These are phyloP conservation scores for Trematomus loennbergii DNA, from an alignment of 2,113 vertebrate genomes.

Conservation along the genomic window DNA sequence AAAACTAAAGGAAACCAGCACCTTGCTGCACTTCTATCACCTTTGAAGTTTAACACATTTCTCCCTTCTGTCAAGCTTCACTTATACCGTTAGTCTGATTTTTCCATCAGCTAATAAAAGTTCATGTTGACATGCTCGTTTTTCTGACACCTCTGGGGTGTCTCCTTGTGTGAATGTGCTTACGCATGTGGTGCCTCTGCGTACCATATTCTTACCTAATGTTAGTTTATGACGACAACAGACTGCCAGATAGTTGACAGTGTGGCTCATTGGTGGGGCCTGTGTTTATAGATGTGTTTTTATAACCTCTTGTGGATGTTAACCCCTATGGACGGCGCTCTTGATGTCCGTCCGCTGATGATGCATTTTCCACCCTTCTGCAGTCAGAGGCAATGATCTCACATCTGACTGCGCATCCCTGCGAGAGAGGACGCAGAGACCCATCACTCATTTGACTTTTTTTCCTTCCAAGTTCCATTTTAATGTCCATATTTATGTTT, in stretches of 20 bases:
- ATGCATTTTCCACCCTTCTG: constrained; percentile 70
- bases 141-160: constrained; percentile 66
- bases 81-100: constrained; percentile 54
- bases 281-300: constrained; percentile 74
- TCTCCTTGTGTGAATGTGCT: constrained; percentile 52
- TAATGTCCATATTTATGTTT: background rate
- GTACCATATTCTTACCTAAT: constrained; percentile 50
- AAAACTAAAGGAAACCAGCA: constrained; percentile 15
- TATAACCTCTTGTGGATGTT: constrained; percentile 67
- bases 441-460: background rate
- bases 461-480: background rate
- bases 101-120: constrained; percentile 69
- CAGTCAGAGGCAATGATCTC: constrained; percentile 65
- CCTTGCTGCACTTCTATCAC: background rate
- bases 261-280: constrained; percentile 49
- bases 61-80: constrained; percentile 23
- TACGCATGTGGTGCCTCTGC: constrained; percentile 41
- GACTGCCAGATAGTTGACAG: constrained; percentile 63
- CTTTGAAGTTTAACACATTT: constrained; percentile 32
- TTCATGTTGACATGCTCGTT: constrained; percentile 55
- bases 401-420: constrained; percentile 64
- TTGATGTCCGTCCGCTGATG: constrained; percentile 71
- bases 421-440: constrained; percentile 2
- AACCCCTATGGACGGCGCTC: constrained; percentile 51
- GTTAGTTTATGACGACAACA: constrained; percentile 59